Evolutionary conservation across 30 jellyfish, hydroid and myxozoan genomes (phyloP).

Genomic region (Aurelia coerulea): DNA sequence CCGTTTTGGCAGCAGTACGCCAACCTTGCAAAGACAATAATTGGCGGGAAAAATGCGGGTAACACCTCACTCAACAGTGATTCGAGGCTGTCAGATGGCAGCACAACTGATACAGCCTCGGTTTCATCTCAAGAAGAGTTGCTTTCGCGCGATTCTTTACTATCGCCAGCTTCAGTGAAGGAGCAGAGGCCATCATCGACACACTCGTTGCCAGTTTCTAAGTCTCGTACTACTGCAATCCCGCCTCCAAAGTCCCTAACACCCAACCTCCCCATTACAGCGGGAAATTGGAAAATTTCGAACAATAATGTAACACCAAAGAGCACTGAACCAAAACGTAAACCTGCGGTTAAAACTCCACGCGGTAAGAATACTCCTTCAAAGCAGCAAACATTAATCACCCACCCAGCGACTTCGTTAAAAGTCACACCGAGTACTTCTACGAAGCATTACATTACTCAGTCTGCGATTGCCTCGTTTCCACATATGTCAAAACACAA

Average conservation of each 20-base stretch:
- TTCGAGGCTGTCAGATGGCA: conserved; percentile 32
- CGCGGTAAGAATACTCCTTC: neutral
- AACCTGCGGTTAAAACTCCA: neutral
- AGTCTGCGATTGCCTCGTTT: conserved; percentile 57
- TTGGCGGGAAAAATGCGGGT: conserved; percentile 2
- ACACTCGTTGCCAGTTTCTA: conserved; percentile 23
- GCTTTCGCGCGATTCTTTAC: conserved; percentile 1
- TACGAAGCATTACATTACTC: conserved; percentile 49
- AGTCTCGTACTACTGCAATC: neutral
- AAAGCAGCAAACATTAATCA: neutral
- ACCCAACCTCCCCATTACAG: neutral
- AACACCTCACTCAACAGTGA: conserved; percentile 11
- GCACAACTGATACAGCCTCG: conserved; percentile 70
- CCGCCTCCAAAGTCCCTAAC: neutral
- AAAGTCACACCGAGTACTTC: neutral
- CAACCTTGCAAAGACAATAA: conserved; percentile 50
- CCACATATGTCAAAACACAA: conserved; percentile 24
- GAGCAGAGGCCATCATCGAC: conserved; percentile 27
- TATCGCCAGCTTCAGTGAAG: conserved; percentile 24
- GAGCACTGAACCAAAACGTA: neutral
- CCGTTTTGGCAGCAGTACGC: conserved; percentile 79
- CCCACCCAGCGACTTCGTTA: neutral
- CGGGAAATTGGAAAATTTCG: neutral
- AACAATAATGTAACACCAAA: neutral
- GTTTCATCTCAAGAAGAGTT: conserved; percentile 49